Percentiles rank a stretch among this genome's conserved stretches.
Evolutionary conservation across 2,888 invertebrate species (phyloP).

Genomic region (Kuschelorhynchus macadamiae): DNA sequence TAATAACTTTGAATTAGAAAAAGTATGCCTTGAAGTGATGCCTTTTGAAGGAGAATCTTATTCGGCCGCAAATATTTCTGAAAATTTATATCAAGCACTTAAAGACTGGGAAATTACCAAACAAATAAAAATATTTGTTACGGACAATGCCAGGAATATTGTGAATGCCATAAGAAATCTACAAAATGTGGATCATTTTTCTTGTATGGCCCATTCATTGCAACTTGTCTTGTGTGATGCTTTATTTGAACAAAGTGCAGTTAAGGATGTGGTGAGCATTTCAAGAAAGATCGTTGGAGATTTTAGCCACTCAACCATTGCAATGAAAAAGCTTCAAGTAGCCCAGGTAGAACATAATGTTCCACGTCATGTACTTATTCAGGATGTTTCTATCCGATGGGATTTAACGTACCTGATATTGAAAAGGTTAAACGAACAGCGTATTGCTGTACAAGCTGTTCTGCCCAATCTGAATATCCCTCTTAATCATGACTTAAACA

Average conservation of each 20-base stretch:
- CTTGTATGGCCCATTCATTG: constrained; percentile 8
- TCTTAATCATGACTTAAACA: not conserved
- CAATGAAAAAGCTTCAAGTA: not conserved
- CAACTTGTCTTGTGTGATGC: constrained; percentile 5
- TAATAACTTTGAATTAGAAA: not conserved
- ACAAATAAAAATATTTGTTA: not conserved
- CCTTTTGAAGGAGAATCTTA: constrained; percentile 6
- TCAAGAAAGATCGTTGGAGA: constrained; percentile 3
- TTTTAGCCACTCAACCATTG: not conserved
- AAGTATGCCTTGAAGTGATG: not conserved
- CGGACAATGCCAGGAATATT: constrained; percentile 12
- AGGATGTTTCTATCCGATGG: constrained; percentile 4
- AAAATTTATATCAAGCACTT: not conserved
- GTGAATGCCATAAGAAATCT: constrained; percentile 4
- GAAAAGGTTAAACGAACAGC: not conserved
- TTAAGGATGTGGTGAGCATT: not conserved
- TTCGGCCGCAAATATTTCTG: not conserved
- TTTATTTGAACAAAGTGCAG: not conserved
- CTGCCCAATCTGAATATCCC: constrained; percentile 1
- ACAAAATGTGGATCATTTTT: not conserved
- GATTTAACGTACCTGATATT: constrained; percentile 3
- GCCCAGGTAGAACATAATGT: not conserved
- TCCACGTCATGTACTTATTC: not conserved
- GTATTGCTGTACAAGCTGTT: constrained; percentile 5
- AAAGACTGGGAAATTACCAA: constrained; percentile 2